Base-by-base conservation (phyloP, 2,797 vertebrate genomes). In the Pristis pectinata region DNA sequence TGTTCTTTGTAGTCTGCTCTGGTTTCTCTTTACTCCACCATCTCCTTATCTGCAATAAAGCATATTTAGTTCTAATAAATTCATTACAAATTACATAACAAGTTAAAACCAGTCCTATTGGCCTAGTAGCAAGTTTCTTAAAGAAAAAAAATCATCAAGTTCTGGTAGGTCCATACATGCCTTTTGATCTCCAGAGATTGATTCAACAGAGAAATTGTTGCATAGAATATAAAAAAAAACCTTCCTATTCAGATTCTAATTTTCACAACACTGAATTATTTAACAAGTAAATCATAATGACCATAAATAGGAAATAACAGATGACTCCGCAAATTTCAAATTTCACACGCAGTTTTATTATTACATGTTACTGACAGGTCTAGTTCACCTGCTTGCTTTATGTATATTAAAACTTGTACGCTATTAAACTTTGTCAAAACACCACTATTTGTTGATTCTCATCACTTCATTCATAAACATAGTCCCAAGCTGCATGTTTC, bases 341-440 rank as follows among this genome's bases (percentile, higher is more conserved):
- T 64, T 91, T 67, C 59, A 64, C 8, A 24, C 64, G 49, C 79
- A 80, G n/a, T 80, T 80, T 80, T n/a, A 53, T 56, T 10, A 37
- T 67, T 64, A 41, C 77, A 77, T 34, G n/a, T 79, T 79, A 67
- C 9, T 37, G 22, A 91, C 24, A 56, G 49, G 0, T 61, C n/a
- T 91, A n/a, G 61, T 37, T 37, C 61, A 91, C 1, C 34, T 61
- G 15, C 34, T 79, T 41, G 1, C 3, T n/a, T 91, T 67, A 8
- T 64, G n/a, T 91, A 59, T 15, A 56, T 91, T 64, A 61, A n/a
- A 17, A 61, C 56, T 53, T n/a, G 59, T 24, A 67, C 61, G 91
- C 91, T 67, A 61, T 17, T 41, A 59, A 89, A 89, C 85, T 8
- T 89, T 13, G 30, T 91, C 59, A 91, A 91, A 91, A 89, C 56